Evolutionary conservation across 2,113 vertebrate species (phyloP), one percentile per base, ranked within the genome.

Genomic region (Junco hyemalis): DNA sequence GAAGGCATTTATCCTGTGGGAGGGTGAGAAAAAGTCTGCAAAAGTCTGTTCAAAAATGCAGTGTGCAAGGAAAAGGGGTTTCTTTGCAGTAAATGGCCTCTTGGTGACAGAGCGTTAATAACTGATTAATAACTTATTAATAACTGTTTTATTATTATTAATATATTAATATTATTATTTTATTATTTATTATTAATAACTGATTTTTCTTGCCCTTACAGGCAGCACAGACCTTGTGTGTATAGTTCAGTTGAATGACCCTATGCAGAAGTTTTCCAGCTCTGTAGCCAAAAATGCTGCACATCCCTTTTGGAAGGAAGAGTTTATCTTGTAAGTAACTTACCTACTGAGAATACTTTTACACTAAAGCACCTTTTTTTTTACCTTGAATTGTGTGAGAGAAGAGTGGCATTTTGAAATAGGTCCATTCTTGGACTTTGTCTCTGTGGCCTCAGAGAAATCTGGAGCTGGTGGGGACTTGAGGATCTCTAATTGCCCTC

Each of bases 241-340:
- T 97, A 70, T 98, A 12, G 96, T 97, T 53, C 98, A 98, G 95
- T 90, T 99, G 64, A 98, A 99, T 36, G 98, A 99, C 42, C 99
- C 99, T 77, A 95, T 97, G 18, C 99, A 99, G 98, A 99, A 93
- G 80, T 98, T 99, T 94, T 97, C 97, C 96, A 98, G 98, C 64
- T 96, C 98, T 14, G 97, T 98, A 65, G 82, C 97, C 53, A 98
- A 92, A 95, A 97, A 96, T 97, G 95, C 97, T 35, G 60, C 93
- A 19, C 97, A 88, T 93, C 98, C 98, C 84, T 88, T 96, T 40
- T 99, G 99, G 99, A 98, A 99, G 48, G 99, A 99, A 90, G 99
- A 99, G 4, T 99, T 99, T 96, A 97, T 98, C 84, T 99, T 99
- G 99, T 99, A 97, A 98, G 99, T 98, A 97, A 40, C 8, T 42